Conservation (phyloP, 2,113 vertebrate genomes). For the Dipodomys spectabilis region DNA sequence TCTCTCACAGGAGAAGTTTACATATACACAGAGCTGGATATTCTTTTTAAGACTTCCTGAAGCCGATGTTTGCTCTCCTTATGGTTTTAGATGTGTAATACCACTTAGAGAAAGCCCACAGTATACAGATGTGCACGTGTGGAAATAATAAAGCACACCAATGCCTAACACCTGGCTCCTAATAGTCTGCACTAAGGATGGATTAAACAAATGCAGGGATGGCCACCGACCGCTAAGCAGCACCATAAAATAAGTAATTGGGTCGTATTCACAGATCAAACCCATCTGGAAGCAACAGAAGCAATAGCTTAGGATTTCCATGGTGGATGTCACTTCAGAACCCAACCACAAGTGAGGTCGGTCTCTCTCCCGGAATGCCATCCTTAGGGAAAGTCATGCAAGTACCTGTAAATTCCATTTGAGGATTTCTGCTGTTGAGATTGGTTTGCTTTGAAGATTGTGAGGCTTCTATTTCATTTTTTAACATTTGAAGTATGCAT, state of each 20-base stretch:
- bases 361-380: not conserved
- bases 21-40: not conserved
- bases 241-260: constrained; percentile 46
- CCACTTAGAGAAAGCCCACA: constrained; percentile 53
- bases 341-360: not conserved
- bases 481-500: not conserved
- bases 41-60: constrained; percentile 67
- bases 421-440: not conserved
- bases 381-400: not conserved
- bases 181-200: not conserved
- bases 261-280: constrained; percentile 25
- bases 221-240: constrained; percentile 18
- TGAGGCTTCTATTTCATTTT: not conserved
- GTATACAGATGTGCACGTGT: constrained; percentile 39
- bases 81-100: constrained; percentile 54
- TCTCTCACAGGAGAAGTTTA: constrained; percentile 32
- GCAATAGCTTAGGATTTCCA: constrained; percentile 11
- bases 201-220: constrained; percentile 30
- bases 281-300: constrained; percentile 24
- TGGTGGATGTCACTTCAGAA: constrained; percentile 25
- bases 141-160: constrained; percentile 48
- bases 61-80: constrained; percentile 67
- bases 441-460: constrained; percentile 27
- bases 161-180: constrained; percentile 44
- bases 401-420: not conserved